These are phyloP conservation scores for Hemithea aestivaria DNA, from an alignment of 2,888 invertebrate species.

Conservation along the genomic window DNA sequence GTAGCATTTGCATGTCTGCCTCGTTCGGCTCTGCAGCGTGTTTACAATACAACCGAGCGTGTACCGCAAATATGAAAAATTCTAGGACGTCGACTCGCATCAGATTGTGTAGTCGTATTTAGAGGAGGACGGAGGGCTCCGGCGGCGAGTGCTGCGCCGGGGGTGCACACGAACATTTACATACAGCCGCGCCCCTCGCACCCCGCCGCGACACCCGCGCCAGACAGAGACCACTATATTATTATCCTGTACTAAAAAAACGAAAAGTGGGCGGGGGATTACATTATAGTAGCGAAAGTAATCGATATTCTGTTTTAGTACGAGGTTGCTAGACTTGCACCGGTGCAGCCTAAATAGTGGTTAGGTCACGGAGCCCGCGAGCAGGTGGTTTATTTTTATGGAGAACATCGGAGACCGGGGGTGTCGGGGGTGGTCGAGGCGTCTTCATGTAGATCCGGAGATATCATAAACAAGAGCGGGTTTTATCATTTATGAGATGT, in stretches of 20 bases:
- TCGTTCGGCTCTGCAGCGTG: conserved; percentile 31
- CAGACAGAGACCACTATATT: conserved; percentile 71
- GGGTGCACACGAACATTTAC: conserved; percentile 75
- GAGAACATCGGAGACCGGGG: conserved; percentile 8
- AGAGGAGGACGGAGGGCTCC: conserved; percentile 64
- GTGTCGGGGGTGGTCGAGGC: not conserved
- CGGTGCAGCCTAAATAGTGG: conserved; percentile 70
- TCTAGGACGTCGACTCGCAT: conserved; percentile 53
- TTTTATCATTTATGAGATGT: conserved; percentile 34
- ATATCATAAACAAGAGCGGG: conserved; percentile 41
- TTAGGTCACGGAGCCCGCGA: conserved; percentile 58
- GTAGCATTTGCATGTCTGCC: conserved; percentile 53
- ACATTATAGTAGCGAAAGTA: conserved; percentile 81
- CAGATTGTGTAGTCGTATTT: conserved; percentile 62
- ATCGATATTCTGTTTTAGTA: conserved; percentile 80
- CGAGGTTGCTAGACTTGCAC: conserved; percentile 74
- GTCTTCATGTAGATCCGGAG: conserved; percentile 30
- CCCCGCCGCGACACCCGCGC: conserved; percentile 44
- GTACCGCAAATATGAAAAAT: conserved; percentile 31
- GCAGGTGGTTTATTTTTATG: conserved; percentile 40
- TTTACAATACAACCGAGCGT: conserved; percentile 31
- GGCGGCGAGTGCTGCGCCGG: conserved; percentile 48
- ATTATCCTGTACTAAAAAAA: conserved; percentile 72
- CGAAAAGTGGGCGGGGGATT: conserved; percentile 80
- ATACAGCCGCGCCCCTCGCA: conserved; percentile 58